These are phyloP conservation scores for Tachyglossus aculeatus DNA, from an alignment of 2,797 vertebrate species.

Conservation along the genomic window DNA sequence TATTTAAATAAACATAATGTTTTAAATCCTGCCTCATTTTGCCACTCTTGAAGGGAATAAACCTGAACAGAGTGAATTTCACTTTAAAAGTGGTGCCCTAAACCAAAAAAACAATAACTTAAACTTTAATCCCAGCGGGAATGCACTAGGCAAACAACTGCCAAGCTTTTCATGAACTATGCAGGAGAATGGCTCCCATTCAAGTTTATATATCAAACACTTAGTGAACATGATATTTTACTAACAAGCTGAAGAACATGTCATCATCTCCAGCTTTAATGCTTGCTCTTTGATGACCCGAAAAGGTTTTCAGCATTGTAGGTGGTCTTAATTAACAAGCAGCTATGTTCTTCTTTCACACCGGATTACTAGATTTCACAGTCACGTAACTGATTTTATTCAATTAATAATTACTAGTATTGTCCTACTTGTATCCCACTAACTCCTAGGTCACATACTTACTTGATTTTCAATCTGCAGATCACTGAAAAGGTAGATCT, in stretches of 20 bases:
- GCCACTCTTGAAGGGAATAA: no score
- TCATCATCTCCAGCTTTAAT: conserved; percentile 57
- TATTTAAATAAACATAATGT: no score
- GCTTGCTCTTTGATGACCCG: conserved; percentile 68
- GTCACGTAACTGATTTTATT: conserved; percentile 41
- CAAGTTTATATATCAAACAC: conserved; percentile 34
- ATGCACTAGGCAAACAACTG: no score
- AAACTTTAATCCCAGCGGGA: no score
- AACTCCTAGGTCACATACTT: conserved; percentile 19
- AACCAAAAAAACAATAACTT: no score
- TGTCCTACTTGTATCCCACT: conserved; percentile 36
- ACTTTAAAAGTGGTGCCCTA: no score
- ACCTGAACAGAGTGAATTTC: no score
- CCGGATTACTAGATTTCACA: conserved; percentile 54
- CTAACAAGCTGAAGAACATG: conserved; percentile 59
- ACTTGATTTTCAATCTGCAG: conserved; percentile 9
- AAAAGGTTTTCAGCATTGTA: conserved; percentile 60
- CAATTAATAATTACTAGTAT: conserved; percentile 45
- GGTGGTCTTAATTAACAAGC: conserved; percentile 72
- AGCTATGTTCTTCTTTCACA: conserved; percentile 58
- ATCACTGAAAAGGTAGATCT: conserved; percentile 7
- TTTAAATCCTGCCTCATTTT: no score
- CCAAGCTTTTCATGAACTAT: no score
- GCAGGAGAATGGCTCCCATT: no score
- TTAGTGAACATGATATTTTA: conserved; percentile 43